Percentiles rank a stretch among this genome's conserved stretches.
Conservation (phyloP, 2,797 vertebrate genomes). For the Anguilla pacifica region DNA sequence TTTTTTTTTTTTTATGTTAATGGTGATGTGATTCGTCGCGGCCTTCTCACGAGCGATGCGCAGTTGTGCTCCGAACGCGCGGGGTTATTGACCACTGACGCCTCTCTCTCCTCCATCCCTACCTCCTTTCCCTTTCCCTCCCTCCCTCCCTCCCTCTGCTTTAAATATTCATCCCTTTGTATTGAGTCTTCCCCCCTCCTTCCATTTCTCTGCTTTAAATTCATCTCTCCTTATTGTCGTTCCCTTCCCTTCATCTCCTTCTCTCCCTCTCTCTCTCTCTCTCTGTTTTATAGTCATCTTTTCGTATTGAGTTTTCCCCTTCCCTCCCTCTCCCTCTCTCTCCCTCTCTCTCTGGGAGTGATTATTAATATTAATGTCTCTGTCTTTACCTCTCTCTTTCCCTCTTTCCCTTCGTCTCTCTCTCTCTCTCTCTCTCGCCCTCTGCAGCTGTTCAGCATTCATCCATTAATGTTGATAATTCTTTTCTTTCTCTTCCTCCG, state of each 20-base stretch:
- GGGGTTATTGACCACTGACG: constrained; percentile 63
- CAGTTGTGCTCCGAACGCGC: constrained; percentile 45
- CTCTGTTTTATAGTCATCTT: not conserved
- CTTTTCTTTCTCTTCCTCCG: constrained; percentile 70
- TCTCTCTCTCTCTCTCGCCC: constrained; percentile 49
- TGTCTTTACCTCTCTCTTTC: constrained; percentile 33
- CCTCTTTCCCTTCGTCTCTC: not conserved
- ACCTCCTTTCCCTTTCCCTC: constrained; percentile 53
- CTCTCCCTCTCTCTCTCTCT: constrained; percentile 41
- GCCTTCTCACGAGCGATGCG: not conserved
- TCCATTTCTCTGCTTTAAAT: constrained; percentile 24
- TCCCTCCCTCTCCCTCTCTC: constrained; percentile 21
- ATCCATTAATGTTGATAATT: constrained; percentile 79
- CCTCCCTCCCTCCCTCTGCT: constrained; percentile 47
- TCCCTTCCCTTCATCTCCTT: constrained; percentile 58
- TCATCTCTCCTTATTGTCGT: constrained; percentile 22
- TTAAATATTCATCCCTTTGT: constrained; percentile 51
- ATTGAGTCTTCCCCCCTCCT: constrained; percentile 48
- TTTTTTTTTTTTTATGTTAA: constrained; percentile 53
- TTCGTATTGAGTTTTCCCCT: not conserved
- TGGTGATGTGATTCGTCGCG: constrained; percentile 22
- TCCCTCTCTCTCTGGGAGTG: constrained; percentile 38
- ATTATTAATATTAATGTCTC: constrained; percentile 57
- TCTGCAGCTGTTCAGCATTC: constrained; percentile 73
- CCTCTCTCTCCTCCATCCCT: constrained; percentile 50